Base-by-base conservation (phyloP, 2,797 vertebrate genomes). In the Oreochromis grahami region DNA sequence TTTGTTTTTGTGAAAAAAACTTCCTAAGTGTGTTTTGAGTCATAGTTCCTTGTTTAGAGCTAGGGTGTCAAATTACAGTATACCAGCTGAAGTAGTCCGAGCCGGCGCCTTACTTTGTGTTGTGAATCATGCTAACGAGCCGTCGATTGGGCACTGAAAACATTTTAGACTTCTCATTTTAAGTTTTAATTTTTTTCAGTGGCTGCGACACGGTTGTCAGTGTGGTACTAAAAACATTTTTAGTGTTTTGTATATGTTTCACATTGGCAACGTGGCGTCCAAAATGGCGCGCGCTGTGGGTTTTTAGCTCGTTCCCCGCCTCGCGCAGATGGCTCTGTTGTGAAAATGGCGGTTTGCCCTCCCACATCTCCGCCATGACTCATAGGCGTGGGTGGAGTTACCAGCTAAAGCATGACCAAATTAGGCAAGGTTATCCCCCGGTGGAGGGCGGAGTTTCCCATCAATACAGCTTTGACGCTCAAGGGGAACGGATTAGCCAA, bases 251-350 rank as follows among this genome's bases (percentile, higher is more conserved):
- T 91, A 43, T 82, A 53, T 52, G 24, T 56, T 65, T 21, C 68
- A 81, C n/a, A 15, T 1, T 83, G 94, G 88, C 96, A 96, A 97
- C 96, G 96, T 97, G 96, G 96, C 96, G 94, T 82, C 86, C 95
- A 97, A 97, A 96, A 97, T 97, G 96, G 96, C 96, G 96, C 89
- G 88, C 21, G 15, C 6, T 5, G 10, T 43, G 14, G 52, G 21
- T 10, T 45, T 63, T 6, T 19, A 8, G 1, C 17, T 14, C 36
- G 19, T 53, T 32, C 24, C 68, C 48, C 45, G 26, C 78, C 70
- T 63, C 19, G 7, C 63, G 38, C 86, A 86, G 81, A 86, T 77
- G 83, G 83, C 80, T 77, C 63, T 95, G 93, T 92, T 94, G 90
- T 95, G 94, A 92, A 96, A 96, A 96, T 97, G 92, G 95, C 95